Conservation (phyloP, 2,797 vertebrate species). For the Sebastes variabilis region DNA sequence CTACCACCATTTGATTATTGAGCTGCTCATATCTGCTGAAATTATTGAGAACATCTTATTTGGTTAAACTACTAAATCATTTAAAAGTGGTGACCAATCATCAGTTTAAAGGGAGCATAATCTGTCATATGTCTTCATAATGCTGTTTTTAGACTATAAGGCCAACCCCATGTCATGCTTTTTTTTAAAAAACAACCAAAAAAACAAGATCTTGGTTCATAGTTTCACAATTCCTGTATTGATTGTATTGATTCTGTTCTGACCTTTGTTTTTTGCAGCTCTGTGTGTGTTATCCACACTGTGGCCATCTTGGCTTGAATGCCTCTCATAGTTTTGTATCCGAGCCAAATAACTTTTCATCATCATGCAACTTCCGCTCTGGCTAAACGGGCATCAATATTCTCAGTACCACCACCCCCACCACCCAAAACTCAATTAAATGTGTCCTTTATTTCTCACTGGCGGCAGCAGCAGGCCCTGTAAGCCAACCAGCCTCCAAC, state of each 20-base stretch:
- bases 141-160: not conserved
- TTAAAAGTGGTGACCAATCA: not conserved
- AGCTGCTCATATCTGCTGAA: not conserved
- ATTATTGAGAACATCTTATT: not conserved
- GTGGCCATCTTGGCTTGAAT: not conserved
- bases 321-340: constrained; percentile 12
- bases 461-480: constrained; percentile 37
- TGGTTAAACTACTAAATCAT: not conserved
- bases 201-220: not conserved
- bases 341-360: constrained; percentile 23
- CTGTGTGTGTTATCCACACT: not conserved
- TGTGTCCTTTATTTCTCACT: constrained; percentile 59
- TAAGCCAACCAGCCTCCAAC: constrained; percentile 23
- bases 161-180: not conserved
- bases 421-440: constrained; percentile 54
- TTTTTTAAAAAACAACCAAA: too few relatives aligned
- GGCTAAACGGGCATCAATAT: constrained; percentile 42
- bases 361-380: not conserved
- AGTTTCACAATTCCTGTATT: not conserved
- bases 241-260: not conserved
- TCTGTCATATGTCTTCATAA: not conserved
- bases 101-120: not conserved
- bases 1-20: not conserved
- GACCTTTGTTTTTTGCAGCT: not conserved
- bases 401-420: constrained; percentile 24